Evolutionary conservation across 2,113 vertebrate species (phyloP), one percentile per base, ranked within the genome.

Genomic region (Propithecus coquereli): DNA sequence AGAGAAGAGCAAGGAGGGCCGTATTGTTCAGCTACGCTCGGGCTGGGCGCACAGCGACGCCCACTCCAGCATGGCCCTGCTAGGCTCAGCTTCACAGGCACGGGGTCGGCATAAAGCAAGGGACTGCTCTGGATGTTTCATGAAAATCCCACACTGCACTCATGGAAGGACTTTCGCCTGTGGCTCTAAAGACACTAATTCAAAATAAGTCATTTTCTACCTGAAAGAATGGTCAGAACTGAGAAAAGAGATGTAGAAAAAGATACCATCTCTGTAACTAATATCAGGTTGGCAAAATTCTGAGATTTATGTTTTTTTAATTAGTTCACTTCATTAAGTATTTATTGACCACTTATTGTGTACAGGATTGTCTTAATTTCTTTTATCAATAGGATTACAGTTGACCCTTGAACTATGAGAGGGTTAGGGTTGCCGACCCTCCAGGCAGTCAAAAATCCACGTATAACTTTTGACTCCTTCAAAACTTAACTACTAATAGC

Each of bases 61-160:
- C 65, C 32, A 1, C 8, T 40, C 13, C 0, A 0, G 71, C 30
- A 1, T 0, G 0, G 65, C 52, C 22, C 65, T 9, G 9, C 22
- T 0, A 7, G 45, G 20, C 11, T 27, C 23, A 57, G 63, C 57
- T 6, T 43, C 74, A 2, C 1, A 10, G 63, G 34, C 32, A 22
- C 32, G 34, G 85, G 47, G 63, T 18, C 25, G 45, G 54, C 20
- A 30, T 22, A 34, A 12, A 37, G 54, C 47, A 9, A 11, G 5
- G 54, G 30, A 8, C 25, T 27, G 4, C 23, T 54, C 61, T 34
- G 34, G 40, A 8, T 0, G 0, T 2, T 59, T 5, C 1, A 0
- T 5, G 11, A 43, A 17, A 80, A 76, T 23, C 63, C 54, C 12
- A n/a, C 47, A 4, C 7, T 0, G 20, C 32, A 7, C 30, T 73